A percentile compares a stretch with the other conserved stretches of the same genome.
These are phyloP conservation scores for Lophura nycthemera DNA, from an alignment of 2,113 vertebrate genomes.

Conservation along the genomic window DNA sequence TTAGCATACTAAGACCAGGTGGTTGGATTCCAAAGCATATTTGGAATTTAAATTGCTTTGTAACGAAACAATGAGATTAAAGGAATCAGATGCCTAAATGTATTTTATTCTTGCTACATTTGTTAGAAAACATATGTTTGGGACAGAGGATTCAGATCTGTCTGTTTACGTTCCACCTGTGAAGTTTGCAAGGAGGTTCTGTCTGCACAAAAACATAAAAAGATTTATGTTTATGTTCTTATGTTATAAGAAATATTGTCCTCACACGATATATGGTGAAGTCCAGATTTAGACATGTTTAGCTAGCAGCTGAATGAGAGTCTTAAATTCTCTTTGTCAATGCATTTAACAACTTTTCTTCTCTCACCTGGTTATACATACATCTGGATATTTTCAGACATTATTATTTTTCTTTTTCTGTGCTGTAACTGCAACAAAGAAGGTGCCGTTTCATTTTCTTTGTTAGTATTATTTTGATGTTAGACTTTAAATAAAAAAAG, in stretches of 20 bases:
- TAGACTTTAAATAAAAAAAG: neutral
- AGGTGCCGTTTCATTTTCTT: neutral
- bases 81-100: neutral
- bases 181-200: neutral
- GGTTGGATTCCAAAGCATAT: neutral
- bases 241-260: neutral
- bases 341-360: neutral
- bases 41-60: neutral
- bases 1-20: neutral
- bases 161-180: neutral
- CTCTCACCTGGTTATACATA: neutral
- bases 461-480: neutral
- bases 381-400: neutral
- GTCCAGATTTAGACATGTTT: neutral
- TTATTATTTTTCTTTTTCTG: neutral
- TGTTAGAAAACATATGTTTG: neutral
- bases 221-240: neutral
- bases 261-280: neutral
- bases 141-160: neutral
- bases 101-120: neutral
- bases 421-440: neutral
- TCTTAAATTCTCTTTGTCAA: neutral
- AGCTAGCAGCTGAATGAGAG: neutral
- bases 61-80: neutral
- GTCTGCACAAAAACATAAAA: neutral